Evolutionary conservation across 2,888 invertebrate genomes (phyloP), one percentile per base, ranked within the genome.

Genomic region (Agrypnus murinus): DNA sequence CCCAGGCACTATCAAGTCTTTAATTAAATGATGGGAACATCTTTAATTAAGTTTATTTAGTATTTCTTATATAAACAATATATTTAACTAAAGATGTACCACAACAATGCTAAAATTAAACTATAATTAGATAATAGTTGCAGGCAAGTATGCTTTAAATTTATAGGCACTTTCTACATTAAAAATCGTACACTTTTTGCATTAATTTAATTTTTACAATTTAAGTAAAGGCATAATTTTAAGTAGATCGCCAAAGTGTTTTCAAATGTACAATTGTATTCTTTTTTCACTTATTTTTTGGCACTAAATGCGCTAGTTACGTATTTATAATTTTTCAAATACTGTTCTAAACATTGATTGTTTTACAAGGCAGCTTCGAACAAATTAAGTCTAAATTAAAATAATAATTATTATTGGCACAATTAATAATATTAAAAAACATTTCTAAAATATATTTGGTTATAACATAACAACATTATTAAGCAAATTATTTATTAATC

Each of bases 381-480:
- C 31, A 32, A 68, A 59, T n/a, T 45, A 77, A 80, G 78, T 77
- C 74, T 77, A 77, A 74, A 76, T 67, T 77, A 77, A 77, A 77
- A 76, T 71, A 77, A 78, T 78, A 77, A 77, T 77, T 78, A 76
- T 71, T 77, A 78, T 78, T 78, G 79, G 79, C 79, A 79, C 80
- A 68, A 72, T 70, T 66, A 74, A 60, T 60, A n/a, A 60, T 64
- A 65, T 60, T 65, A 65, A 67, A n/a, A 25, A 25, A 25, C 25
- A 25, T 25, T 15, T 60, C 58, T 64, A 73, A 72, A 76, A 73
- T 73, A 67, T 76, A 76, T 80, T 79, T 79, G 78, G 79, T 80
- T 80, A 78, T 74, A 74, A 77, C 73, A 71, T 72, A 77, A 78
- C 71, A 65, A 71, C 58, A 53, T 43, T 69, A 60, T 25, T 57